Evolutionary conservation across 1,140 invertebrate species (phyloP), one percentile per base, ranked within the genome.

Genomic region (Drosophila pachea): DNA sequence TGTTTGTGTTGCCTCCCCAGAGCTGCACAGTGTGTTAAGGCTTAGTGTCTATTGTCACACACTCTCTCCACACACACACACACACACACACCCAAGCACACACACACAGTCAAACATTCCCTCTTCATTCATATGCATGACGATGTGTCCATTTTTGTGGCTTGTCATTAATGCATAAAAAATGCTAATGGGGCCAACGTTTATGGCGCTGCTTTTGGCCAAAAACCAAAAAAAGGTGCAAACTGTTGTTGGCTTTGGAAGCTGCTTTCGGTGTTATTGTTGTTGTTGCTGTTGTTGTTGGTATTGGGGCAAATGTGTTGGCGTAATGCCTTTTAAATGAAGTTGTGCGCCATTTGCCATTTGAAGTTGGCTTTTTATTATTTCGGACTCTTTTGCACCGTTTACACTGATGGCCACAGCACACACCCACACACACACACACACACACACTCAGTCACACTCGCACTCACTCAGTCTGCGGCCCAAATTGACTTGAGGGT

Each of bases 91-190:
- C 43, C 48, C n/a, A 60, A 16, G 50, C 53, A 53, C 47, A 49
- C 47, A 14, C 35, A 62, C 35, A 52, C 36, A 68, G 35, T 55
- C 53, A 73, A 16, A 61, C 59, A 42, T 42, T 48, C 38, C 16
- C 48, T 48, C 60, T 62, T 83, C 79, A 83, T 83, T 83, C 79
- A 84, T 83, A 83, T 83, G 79, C 79, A 83, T 83, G 79, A 83
- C 79, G 81, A 83, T 83, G 79, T 84, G 79, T 84, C 79, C 79
- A 83, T 83, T 83, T 84, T 84, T 79, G 79, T 79, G 79, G 79
- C 79, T 84, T 83, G 79, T 83, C 79, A 83, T 83, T 83, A 84
- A 83, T 83, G 79, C 79, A 83, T 84, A 83, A 83, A 83, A 83
- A 83, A 83, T 83, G 81, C 73, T 83, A 83, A 83, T 84, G 76